Evolutionary conservation across 2,888 invertebrate genomes (phyloP), one percentile per base, ranked within the genome.

Genomic region (Acanthopleura granulata): DNA sequence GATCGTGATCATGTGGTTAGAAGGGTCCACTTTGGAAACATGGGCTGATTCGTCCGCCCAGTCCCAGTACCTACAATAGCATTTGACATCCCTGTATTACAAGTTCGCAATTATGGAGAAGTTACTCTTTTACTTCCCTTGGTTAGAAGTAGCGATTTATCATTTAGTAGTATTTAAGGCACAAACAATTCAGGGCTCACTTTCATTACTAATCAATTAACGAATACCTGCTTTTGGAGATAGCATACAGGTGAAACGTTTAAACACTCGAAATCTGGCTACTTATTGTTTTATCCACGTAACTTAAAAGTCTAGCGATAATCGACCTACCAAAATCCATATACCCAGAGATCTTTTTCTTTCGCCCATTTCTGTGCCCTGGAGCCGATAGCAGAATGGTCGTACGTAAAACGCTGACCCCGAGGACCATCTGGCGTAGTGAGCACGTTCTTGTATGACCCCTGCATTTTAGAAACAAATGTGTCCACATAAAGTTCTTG

Each of bases 241-340:
- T n/a, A n/a, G n/a, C n/a, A n/a, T n/a, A n/a, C n/a, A n/a, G n/a
- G n/a, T n/a, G n/a, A n/a, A n/a, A 40, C 9, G 40, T 40, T 40
- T 40, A 6, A 40, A 40, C 9, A 3, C 40, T 6, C 40, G 9
- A 40, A 40, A 40, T 40, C 40, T 40, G 40, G 4, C 4, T 40
- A 40, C 3, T 3, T 40, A 6, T 40, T 40, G 9, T 6, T 40
- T 6, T 9, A 40, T 9, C 4, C 3, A 40, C n/a, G n/a, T n/a
- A 9, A 6, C 40, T 40, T 3, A 9, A 9, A 40, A 40, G 40
- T 40, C 9, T 40, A 40, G 4, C 3, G 9, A 40, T 40, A 40
- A 3, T 9, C 40, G 40, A n/a, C 77, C 69, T 76, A 83, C 84
- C 84, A 83, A 74, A 78, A 84, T 18, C 84, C 84, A 72, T 82